Base-by-base conservation (phyloP, 2,797 vertebrate species). In the Lepidocolaptes lacrymiger region DNA sequence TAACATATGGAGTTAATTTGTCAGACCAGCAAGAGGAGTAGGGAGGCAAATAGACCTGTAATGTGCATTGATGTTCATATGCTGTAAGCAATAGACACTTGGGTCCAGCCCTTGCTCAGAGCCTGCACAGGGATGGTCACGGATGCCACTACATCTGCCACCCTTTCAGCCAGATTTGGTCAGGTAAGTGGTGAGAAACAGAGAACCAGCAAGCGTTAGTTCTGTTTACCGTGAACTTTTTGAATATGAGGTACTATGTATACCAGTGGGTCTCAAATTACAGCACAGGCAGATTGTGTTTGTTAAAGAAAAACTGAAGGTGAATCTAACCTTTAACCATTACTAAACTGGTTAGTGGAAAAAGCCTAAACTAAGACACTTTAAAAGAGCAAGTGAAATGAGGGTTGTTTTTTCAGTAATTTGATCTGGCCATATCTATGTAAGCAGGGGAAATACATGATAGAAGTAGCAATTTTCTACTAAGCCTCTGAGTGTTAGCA, bases 321-420 rank as follows among this genome's bases (percentile, higher is more conserved):
- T 86, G 67, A 88, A 84, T 76, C 63, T 88, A 79, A 88, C 74
- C 74, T 94, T 91, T 46, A 82, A 39, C 78, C 55, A 34, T 81
- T 73, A 39, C 69, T 91, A 69, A 88, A 52, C 32, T 24, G 27
- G 10, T 30, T 43, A 67, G 66, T 28, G 48, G 73, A 64, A 96
- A 95, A 92, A 71, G 12, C 28, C 63, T 41, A 61, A 79, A 78
- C 69, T 56, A 69, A 76, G 43, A n/a, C 15, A 37, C 17, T 81
- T 55, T 69, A 59, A 75, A 51, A n/a, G 34, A 84, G 34, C 14
- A 37, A 62, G 20, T 58, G 49, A 58, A 22, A 26, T 6, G 10
- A 6, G 6, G 2, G 1, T 19, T 0, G 1, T 18, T 34, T 76
- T 86, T 75, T 61, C 14, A 4, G 43, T 52, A 66, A 88, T 90